Base-by-base conservation (phyloP, 2,113 vertebrate genomes). In the Platanista minor region DNA sequence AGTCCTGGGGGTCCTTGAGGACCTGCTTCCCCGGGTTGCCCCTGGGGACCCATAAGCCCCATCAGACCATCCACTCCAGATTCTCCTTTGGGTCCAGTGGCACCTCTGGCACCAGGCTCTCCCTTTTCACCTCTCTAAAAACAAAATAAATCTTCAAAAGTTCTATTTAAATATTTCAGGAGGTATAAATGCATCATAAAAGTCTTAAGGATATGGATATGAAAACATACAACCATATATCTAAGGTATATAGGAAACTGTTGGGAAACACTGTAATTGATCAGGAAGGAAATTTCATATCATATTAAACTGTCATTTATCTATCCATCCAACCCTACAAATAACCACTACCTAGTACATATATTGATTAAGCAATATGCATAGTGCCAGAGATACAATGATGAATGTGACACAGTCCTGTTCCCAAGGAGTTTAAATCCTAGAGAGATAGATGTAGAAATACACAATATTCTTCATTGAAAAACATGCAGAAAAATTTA, bases 111-210 rank as follows among this genome's bases (percentile, higher is more conserved):
- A 33, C 99, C 99, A 23, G 98, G 96, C 94, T 99, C 99, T 97
- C 99, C 99, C 98, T 99, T 97, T 98, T 99, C 99, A 98, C 99
- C 99, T 99, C 99, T 99, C 99, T 99, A 97, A 87, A 98, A 97
- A 49, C 95, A 98, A 99, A 98, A 97, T 71, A 98, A 95, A 98
- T 15, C 72, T 33, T 93, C 52, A 84, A 18, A 80, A 59, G 1
- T 88, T 87, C 74, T 66, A 57, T 69, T 85, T 84, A 88, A 88
- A 57, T 64, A 81, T 69, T 96, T 86, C 9, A 33, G 41, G n/a
- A 96, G 14, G 14, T 54, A 36, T 25, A 64, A 94, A 1, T 72
- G 15, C 29, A 85, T 69, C 31, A 74, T 31, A 29, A 91, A 93
- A n/a, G 18, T 86, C 12, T 17, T 91, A 78, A 33, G 27, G 29